Conservation (phyloP, 2,888 invertebrate genomes). For the Melangyna quadrimaculata region DNA sequence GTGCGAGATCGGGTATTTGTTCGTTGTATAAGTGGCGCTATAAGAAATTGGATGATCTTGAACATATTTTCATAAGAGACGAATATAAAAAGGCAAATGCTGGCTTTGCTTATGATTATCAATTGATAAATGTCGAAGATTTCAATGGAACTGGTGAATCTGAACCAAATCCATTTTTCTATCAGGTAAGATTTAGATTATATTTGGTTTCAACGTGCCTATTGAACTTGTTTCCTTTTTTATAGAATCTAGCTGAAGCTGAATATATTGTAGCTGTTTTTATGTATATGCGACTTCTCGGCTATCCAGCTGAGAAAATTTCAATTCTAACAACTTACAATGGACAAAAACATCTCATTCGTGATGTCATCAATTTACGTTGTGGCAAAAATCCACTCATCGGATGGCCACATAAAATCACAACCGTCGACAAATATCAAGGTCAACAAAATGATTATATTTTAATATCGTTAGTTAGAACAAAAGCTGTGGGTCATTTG, state of each 20-base stretch:
- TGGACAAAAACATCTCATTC: constrained; percentile 98
- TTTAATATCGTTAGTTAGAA: constrained; percentile 96
- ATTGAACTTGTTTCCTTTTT: neutral
- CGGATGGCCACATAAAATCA: constrained; percentile 94
- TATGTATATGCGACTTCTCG: constrained; percentile 98
- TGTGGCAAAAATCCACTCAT: constrained; percentile 97
- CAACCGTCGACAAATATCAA: constrained; percentile 99
- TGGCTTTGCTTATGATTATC: constrained; percentile 96
- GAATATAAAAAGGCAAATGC: constrained; percentile 96
- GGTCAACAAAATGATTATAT: constrained; percentile 99
- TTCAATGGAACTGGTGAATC: constrained; percentile 98
- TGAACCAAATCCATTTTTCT: constrained; percentile 99
- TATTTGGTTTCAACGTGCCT: neutral
- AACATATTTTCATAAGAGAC: constrained; percentile 90
- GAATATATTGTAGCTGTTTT: constrained; percentile 98
- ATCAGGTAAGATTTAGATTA: constrained; percentile 86
- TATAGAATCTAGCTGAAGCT: constrained; percentile 91
- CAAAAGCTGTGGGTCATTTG: constrained; percentile 98
- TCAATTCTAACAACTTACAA: constrained; percentile 99
- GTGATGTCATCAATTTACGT: constrained; percentile 96
- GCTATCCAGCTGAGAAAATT: constrained; percentile 97
- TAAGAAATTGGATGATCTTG: constrained; percentile 95
- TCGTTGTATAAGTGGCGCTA: constrained; percentile 98
- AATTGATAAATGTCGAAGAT: constrained; percentile 97
- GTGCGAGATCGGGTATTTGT: constrained; percentile 94